Conservation (phyloP, 2,888 invertebrate species). For the Ypsolopha scabrella region DNA sequence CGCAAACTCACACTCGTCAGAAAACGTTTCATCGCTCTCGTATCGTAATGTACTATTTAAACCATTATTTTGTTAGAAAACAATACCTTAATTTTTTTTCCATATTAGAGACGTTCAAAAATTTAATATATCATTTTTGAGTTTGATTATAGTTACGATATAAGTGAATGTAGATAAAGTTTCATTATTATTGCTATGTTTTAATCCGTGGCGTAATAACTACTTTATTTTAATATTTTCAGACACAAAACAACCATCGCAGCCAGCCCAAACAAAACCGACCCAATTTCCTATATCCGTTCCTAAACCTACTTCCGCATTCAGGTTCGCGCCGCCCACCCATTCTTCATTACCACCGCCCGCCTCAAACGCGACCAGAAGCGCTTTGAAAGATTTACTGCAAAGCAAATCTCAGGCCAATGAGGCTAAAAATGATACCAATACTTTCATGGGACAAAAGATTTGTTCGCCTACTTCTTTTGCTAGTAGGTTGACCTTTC, state of each 20-base stretch:
- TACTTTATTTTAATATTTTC: background rate
- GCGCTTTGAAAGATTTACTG: constrained; percentile 37
- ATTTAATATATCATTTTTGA: too few species aligned
- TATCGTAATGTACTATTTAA: too few species aligned
- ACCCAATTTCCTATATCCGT: constrained; percentile 8
- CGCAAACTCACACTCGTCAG: too few species aligned
- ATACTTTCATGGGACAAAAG: constrained; percentile 51
- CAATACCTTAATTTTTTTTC: too few species aligned
- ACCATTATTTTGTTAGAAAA: too few species aligned
- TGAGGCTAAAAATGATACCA: constrained; percentile 26
- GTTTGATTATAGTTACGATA: too few species aligned
- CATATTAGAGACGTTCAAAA: too few species aligned
- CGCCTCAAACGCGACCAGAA: constrained; percentile 22
- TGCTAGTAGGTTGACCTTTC: constrained; percentile 26
- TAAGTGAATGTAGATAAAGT: too few species aligned
- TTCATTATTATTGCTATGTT: too few species aligned
- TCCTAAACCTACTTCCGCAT: constrained; percentile 2
- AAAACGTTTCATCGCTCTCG: too few species aligned
- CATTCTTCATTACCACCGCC: constrained; percentile 13
- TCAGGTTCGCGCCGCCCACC: constrained; percentile 5
- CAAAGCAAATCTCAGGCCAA: constrained; percentile 30
- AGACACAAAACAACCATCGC: constrained; percentile 24
- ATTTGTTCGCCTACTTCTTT: constrained; percentile 51
- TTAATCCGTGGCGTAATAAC: too few species aligned
- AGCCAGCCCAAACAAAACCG: constrained; percentile 11